phyloP scores from a whole-genome alignment of 1,140 invertebrate species.

The Elymnias hypermnestra region DNA sequence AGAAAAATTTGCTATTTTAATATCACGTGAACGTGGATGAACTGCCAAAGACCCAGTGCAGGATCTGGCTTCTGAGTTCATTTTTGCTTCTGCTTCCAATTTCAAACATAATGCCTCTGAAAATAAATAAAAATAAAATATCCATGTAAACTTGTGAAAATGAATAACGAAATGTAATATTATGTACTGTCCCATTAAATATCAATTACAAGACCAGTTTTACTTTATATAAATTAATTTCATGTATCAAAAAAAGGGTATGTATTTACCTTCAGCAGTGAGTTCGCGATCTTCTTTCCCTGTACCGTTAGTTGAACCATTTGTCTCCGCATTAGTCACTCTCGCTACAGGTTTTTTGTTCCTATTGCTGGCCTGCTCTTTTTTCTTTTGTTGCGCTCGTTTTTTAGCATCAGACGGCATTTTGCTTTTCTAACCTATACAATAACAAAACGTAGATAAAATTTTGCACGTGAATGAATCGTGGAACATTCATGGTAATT shows the following conservation, averaged over 20 bases:
- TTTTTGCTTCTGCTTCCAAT: slow-evolving; percentile 90
- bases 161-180: too few species aligned
- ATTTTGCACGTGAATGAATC: slow-evolving; percentile 23
- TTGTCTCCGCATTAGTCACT: slow-evolving; percentile 73
- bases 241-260: too few species aligned
- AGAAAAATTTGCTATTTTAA: slow-evolving; percentile 98
- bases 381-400: slow-evolving; percentile 97
- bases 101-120: slow-evolving; percentile 91
- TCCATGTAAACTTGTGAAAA: too few species aligned
- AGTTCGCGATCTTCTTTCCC: slow-evolving; percentile 59
- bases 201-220: too few species aligned
- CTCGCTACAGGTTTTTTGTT: slow-evolving; percentile 79
- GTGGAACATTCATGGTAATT: slow-evolving; percentile 19
- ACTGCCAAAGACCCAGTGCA: slow-evolving; percentile 96
- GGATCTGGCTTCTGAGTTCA: slow-evolving; percentile 94
- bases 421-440: slow-evolving; percentile 34
- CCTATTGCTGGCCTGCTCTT: slow-evolving; percentile 92
- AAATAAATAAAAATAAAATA: slow-evolving; percentile 26
- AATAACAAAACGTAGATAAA: slow-evolving; percentile 22
- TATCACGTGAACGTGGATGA: slow-evolving; percentile 95
- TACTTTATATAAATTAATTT: too few species aligned
- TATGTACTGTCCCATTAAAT: too few species aligned
- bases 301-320: slow-evolving; percentile 70
- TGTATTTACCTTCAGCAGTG: slow-evolving; percentile 73
- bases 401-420: slow-evolving; percentile 99